Conservation (phyloP, 2,888 invertebrate genomes). For the Drosophila dives region DNA sequence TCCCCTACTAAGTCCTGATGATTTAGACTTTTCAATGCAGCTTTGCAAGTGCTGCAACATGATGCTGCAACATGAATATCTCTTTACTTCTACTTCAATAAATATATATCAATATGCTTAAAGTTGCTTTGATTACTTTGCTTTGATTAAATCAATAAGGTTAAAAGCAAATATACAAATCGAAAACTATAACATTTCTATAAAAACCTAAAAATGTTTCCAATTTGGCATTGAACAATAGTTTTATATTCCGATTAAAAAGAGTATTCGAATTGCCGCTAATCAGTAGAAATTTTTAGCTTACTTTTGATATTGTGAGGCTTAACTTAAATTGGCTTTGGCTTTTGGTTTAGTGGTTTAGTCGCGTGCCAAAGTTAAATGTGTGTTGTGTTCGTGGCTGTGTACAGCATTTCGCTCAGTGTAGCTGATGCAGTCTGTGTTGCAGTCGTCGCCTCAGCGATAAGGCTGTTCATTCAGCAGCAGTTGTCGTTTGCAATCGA, state of each 20-base stretch:
- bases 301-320: slow-evolving; percentile 17
- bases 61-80: not conserved
- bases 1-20: slow-evolving; percentile 17
- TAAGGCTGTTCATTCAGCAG: slow-evolving; percentile 42
- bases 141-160: not conserved
- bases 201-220: not conserved
- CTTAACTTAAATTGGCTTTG: slow-evolving; percentile 53
- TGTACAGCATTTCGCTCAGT: slow-evolving; percentile 52
- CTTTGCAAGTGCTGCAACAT: slow-evolving; percentile 14
- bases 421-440: slow-evolving; percentile 21
- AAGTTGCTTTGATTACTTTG: not conserved
- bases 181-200: not conserved
- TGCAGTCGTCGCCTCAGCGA: slow-evolving; percentile 15
- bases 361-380: slow-evolving; percentile 39
- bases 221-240: not conserved
- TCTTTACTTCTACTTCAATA: not conserved
- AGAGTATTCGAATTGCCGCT: slow-evolving; percentile 16
- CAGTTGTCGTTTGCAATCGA: slow-evolving; percentile 38
- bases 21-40: slow-evolving; percentile 15
- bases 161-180: not conserved
- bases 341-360: slow-evolving; percentile 41
- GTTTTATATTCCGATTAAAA: not conserved
- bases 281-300: not conserved
- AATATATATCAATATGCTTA: not conserved
- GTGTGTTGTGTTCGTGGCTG: slow-evolving; percentile 3